Base-by-base conservation (phyloP, 2,113 vertebrate genomes). In the Cebidichthys violaceus region DNA sequence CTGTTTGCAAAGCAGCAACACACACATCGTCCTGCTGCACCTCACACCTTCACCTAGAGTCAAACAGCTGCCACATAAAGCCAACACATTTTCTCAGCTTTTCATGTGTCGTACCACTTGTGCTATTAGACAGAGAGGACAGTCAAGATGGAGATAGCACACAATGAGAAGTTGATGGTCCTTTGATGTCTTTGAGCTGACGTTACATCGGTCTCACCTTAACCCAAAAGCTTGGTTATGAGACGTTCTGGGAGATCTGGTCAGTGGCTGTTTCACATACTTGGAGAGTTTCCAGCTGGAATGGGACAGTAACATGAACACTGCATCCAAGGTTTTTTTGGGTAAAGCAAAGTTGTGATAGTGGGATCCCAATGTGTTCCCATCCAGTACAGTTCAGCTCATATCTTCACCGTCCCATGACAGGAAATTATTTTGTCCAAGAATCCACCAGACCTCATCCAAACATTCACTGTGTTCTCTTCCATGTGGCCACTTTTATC, bases 161-260 rank as follows among this genome's bases (percentile, higher is more conserved):
- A 85, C 62, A 10, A 70, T 57, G 64, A n/a, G 29, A 54, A 88
- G 75, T 90, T 92, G 91, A 94, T 88, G 90, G 91, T 92, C 87
- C 37, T 4, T 70, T 90, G 83, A 86, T 82, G 87, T 80, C 88
- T 83, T 81, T 47, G 65, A 85, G 78, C n/a, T 67, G 64, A 75
- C 45, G 76, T 88, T 76, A 81, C 41, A 85, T 78, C 10, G 1
- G 47, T 60, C 82, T 82, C 67, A 86, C 77, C 85, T 86, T 77
- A 39, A 87, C 81, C 84, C 66, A 72, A 79, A 70, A 61, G 2
- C 37, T 88, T 0, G n/a, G 77, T 81, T 75, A 75, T 43, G 68
- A 84, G 59, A 62, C 2, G 0, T 74, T 72, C 84, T 13, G 45
- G 20, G 66, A 47, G 77, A 86, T 77, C 71, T 11, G 7, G n/a